Conservation (phyloP, 2,888 invertebrate genomes). For the Cheilosia pagana region DNA sequence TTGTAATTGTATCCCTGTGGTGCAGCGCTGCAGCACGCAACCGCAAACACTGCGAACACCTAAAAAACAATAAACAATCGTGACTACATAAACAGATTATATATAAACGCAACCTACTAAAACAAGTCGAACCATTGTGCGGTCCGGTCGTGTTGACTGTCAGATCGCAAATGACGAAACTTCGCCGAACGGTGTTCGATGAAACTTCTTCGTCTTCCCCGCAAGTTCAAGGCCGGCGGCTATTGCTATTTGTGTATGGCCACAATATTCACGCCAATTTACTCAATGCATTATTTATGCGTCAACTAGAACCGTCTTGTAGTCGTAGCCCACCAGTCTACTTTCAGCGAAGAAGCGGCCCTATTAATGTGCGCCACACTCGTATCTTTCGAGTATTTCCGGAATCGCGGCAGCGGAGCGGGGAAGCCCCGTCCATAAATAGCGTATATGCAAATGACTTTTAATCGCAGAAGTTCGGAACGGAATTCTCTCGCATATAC, state of each 20-base stretch:
- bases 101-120: conserved; percentile 40
- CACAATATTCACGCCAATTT: conserved; percentile 31
- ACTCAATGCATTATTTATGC: conserved; percentile 32
- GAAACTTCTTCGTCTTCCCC: conserved; percentile 37
- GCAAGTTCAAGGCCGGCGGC: conserved; percentile 62
- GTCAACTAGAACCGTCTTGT: conserved; percentile 27
- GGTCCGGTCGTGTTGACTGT: conserved; percentile 50
- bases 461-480: conserved; percentile 4
- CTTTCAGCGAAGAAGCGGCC: conserved; percentile 1
- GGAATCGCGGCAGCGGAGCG: conserved; percentile 13
- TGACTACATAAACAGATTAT: not conserved
- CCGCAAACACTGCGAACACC: conserved; percentile 17
- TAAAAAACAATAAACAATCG: not conserved
- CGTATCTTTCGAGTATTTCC: conserved; percentile 47
- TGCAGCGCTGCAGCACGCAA: conserved; percentile 32
- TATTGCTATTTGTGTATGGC: not conserved
- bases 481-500: conserved; percentile 35
- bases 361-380: conserved; percentile 16
- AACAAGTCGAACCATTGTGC: conserved; percentile 29
- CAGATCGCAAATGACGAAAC: conserved; percentile 56
- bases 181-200: conserved; percentile 1
- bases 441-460: conserved; percentile 51
- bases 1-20: conserved; percentile 36
- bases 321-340: conserved; percentile 9
- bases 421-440: conserved; percentile 26